phyloP scores from a whole-genome alignment of 1,140 invertebrate species.

The Cyclina sinensis region DNA sequence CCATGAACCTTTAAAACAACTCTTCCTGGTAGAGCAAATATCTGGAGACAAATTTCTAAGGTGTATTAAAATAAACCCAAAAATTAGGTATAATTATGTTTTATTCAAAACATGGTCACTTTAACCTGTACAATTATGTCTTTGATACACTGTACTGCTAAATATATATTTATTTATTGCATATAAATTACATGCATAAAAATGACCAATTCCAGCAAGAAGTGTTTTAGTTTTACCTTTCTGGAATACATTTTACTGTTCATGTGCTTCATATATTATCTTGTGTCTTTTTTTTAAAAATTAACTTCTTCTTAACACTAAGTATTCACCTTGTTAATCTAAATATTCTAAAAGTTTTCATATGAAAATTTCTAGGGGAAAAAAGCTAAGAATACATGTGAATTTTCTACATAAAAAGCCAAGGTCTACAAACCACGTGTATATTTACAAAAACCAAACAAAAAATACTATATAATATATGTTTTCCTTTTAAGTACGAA shows the following conservation, averaged over 20 bases:
- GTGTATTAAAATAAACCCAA: background rate
- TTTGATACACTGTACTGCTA: slow-evolving; percentile 5
- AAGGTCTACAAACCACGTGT: background rate
- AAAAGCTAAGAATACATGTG: background rate
- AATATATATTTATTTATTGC: slow-evolving; percentile 25
- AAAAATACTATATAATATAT: background rate
- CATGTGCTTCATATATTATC: too few relatives aligned
- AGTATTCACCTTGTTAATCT: too few relatives aligned
- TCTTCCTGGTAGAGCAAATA: too few relatives aligned
- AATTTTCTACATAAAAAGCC: background rate
- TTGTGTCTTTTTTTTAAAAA: too few relatives aligned
- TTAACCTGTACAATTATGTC: slow-evolving; percentile 12
- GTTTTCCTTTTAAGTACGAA: background rate
- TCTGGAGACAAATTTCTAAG: too few relatives aligned
- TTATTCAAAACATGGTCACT: slow-evolving; percentile 51
- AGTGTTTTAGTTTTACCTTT: too few relatives aligned
- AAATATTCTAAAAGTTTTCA: too few relatives aligned
- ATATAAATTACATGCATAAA: slow-evolving; percentile 31
- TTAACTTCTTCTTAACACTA: too few relatives aligned
- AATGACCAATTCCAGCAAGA: background rate
- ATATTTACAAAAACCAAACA: background rate
- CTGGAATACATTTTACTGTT: too few relatives aligned
- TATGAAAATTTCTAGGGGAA: background rate
- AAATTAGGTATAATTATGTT: slow-evolving; percentile 32
- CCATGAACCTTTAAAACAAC: too few relatives aligned